phyloP scores from a whole-genome alignment of 2,888 invertebrate genomes.

The Tenthredo amoena region DNA sequence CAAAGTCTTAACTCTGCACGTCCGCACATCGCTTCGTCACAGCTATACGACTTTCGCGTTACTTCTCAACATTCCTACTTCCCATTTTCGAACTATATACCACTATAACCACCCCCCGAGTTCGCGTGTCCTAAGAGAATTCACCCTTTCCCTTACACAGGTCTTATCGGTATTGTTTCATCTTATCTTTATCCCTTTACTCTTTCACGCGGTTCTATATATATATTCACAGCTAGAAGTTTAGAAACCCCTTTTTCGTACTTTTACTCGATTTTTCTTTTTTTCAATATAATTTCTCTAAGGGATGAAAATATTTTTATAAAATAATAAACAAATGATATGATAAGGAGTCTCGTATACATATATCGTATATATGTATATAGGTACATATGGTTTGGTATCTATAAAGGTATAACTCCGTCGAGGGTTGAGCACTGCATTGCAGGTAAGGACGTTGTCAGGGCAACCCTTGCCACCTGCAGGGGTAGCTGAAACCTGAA shows the following conservation, averaged over 20 bases:
- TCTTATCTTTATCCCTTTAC: not conserved
- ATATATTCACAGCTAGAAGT: not conserved
- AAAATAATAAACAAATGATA: not conserved
- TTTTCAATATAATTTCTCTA: not conserved
- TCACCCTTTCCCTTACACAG: not conserved
- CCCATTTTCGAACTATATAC: not conserved
- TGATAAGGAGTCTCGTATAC: too few relatives aligned
- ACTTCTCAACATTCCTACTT: not conserved
- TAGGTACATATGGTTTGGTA: not conserved
- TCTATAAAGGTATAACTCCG: slow-evolving; percentile 24
- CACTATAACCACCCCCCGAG: not conserved
- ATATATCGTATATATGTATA: too few relatives aligned
- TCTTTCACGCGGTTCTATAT: not conserved
- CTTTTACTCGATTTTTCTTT: not conserved
- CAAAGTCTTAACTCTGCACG: not conserved
- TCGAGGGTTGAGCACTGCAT: slow-evolving; percentile 67
- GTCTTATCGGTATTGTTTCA: slow-evolving; percentile 2
- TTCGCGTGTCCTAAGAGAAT: slow-evolving; percentile 13
- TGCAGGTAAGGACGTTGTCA: slow-evolving; percentile 77
- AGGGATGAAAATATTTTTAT: too few relatives aligned
- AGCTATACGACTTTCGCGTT: not conserved
- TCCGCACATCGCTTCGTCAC: not conserved
- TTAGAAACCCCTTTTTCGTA: not conserved
- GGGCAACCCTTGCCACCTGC: slow-evolving; percentile 70
- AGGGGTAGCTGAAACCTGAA: slow-evolving; percentile 35